Base-by-base conservation (phyloP, 2,888 invertebrate genomes). In the Leptinotarsa haldemani region DNA sequence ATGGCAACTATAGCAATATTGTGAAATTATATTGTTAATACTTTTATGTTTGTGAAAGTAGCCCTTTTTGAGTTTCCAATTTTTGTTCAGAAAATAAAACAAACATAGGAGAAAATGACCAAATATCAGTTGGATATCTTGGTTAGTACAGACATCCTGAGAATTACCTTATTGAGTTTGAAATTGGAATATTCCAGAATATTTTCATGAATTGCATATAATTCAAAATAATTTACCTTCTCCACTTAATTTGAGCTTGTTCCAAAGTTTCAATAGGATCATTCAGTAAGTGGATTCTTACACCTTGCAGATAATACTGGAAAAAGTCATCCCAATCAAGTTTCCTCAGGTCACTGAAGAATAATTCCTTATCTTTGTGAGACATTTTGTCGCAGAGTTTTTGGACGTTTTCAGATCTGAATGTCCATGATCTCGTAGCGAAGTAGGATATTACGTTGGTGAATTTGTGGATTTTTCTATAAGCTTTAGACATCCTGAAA, bases 241-340 rank as follows among this genome's bases (percentile, higher is more conserved):
- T 82, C 82, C 82, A 85, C 73, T 74, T 81, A 13, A 73, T 76
- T 69, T 40, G 77, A 3, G 93, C 93, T 5, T 89, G 88, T 7
- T 92, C 90, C 67, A 95, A 84, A 0, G 92, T 92, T 68, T 90
- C 90, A 20, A 93, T 89, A 76, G 92, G 91, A 81, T 97, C 97
- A 83, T 96, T 95, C 78, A 95, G 90, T 70, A 97, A 86, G 84
- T 93, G 94, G 58, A 92, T 86, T 73, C 96, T 89, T 71, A 95
- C 90, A 1, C 97, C 97, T 65, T 88, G 88, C 47, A 95, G 87
- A 83, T 95, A 95, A 68, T 89, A 88, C 68, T 90, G 88, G 83
- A 94, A 92, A 83, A 93, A 96, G 15, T 89, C 87, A 5, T 89
- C 86, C 97, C 97, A 97, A 82, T 94, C 88, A n/a, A 97, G 86